These are phyloP conservation scores for Sapajus apella DNA, from an alignment of 2,113 vertebrate genomes.

Conservation along the genomic window DNA sequence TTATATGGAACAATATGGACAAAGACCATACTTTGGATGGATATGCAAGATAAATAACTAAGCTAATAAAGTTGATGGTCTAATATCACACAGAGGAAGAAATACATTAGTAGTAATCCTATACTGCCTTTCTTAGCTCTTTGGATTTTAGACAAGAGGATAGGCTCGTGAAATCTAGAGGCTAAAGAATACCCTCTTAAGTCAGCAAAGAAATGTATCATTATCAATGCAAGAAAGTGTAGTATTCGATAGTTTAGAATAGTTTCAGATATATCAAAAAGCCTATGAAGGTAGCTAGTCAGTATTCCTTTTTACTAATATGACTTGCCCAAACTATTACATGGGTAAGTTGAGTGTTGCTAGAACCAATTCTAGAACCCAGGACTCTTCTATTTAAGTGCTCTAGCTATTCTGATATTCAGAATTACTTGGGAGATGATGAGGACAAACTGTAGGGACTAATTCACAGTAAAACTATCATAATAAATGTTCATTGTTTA, in stretches of 20 bases:
- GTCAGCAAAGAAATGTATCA: neutral
- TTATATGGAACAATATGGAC: neutral
- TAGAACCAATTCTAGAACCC: neutral
- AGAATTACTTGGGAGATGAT: neutral
- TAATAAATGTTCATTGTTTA: neutral
- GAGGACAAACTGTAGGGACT: neutral
- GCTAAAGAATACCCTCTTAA: neutral
- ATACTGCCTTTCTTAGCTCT: neutral
- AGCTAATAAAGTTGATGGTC: neutral
- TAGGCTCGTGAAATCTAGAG: neutral
- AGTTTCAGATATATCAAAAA: neutral
- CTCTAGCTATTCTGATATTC: neutral
- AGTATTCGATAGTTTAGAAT: neutral
- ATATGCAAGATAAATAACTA: neutral
- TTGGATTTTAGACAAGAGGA: neutral
- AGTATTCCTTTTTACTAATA: neutral
- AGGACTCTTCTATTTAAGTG: neutral
- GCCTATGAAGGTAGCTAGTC: neutral
- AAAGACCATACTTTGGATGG: neutral
- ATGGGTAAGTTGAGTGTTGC: neutral
- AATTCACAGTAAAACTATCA: neutral
- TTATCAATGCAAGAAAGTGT: neutral
- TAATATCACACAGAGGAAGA: neutral
- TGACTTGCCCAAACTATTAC: neutral
- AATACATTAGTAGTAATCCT: neutral